Conservation (phyloP, 23 tunicate species). For the Corella eumyota region DNA sequence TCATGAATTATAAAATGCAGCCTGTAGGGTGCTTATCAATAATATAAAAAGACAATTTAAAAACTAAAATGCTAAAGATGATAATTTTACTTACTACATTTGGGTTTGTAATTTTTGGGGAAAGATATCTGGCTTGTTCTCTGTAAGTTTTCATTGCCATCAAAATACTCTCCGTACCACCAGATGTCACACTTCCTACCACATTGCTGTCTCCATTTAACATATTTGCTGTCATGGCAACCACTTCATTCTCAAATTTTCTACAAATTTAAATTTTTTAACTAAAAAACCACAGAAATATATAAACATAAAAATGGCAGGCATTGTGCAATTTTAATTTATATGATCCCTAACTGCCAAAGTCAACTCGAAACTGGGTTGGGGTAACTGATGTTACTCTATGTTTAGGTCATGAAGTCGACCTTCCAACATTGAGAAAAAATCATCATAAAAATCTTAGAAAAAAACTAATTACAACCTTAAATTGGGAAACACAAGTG, state of each 20-base stretch:
- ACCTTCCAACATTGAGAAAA: background rate
- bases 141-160: slow-evolving; percentile 93
- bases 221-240: slow-evolving; percentile 88
- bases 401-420: no score
- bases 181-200: slow-evolving; percentile 94
- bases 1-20: no score
- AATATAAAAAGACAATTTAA: no score
- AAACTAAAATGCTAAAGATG: no score
- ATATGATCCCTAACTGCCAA: no score
- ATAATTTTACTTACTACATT: slow-evolving; percentile 63
- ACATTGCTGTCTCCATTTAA: slow-evolving; percentile 67
- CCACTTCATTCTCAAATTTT: slow-evolving; percentile 91
- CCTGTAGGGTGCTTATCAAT: no score
- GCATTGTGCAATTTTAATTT: no score
- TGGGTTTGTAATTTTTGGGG: slow-evolving; percentile 55
- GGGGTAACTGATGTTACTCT: no score
- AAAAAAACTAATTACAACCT: slow-evolving; percentile 22
- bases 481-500: slow-evolving; percentile 60
- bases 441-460: background rate
- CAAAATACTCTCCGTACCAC: slow-evolving; percentile 87
- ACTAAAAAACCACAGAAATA: background rate
- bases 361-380: no score
- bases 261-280: slow-evolving; percentile 6
- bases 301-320: background rate
- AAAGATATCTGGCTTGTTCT: slow-evolving; percentile 49